Conservation (phyloP, 2,888 invertebrate species). For the Gymnosoma rotundatum region DNA sequence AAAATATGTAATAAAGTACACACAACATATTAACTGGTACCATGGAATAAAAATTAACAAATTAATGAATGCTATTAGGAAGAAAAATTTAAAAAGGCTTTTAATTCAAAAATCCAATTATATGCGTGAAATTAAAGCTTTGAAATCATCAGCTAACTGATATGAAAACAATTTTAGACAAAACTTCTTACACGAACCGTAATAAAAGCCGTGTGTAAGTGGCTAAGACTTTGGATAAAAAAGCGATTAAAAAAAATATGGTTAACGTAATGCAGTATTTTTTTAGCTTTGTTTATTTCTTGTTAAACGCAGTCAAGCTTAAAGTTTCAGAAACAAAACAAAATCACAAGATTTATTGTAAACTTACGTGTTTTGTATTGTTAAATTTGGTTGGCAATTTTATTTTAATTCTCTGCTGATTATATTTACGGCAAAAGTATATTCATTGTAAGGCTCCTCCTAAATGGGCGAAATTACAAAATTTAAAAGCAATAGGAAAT, state of each 20-base stretch:
- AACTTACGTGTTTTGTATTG: too few relatives aligned
- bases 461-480: too few relatives aligned
- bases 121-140: slow-evolving; percentile 54
- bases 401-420: too few relatives aligned
- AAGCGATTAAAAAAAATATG: background rate
- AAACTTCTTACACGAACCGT: slow-evolving; percentile 27
- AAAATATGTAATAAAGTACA: background rate
- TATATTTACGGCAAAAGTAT: too few relatives aligned
- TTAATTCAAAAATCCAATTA: slow-evolving; percentile 49
- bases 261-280: too few relatives aligned
- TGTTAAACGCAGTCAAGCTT: too few relatives aligned
- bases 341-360: too few relatives aligned
- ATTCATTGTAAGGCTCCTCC: too few relatives aligned
- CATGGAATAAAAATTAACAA: background rate
- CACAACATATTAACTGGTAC: background rate
- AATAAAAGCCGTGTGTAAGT: slow-evolving; percentile 19
- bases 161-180: background rate
- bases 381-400: too few relatives aligned
- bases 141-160: slow-evolving; percentile 9
- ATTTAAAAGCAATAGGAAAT: too few relatives aligned
- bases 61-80: background rate
- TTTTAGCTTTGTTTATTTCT: too few relatives aligned
- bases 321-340: too few relatives aligned
- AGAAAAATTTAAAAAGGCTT: slow-evolving; percentile 30
- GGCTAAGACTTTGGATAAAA: slow-evolving; percentile 10